Percentiles rank a stretch among this genome's conserved stretches.
Evolutionary conservation across 2,888 invertebrate genomes (phyloP).

Genomic region (Escarpia spicata): DNA sequence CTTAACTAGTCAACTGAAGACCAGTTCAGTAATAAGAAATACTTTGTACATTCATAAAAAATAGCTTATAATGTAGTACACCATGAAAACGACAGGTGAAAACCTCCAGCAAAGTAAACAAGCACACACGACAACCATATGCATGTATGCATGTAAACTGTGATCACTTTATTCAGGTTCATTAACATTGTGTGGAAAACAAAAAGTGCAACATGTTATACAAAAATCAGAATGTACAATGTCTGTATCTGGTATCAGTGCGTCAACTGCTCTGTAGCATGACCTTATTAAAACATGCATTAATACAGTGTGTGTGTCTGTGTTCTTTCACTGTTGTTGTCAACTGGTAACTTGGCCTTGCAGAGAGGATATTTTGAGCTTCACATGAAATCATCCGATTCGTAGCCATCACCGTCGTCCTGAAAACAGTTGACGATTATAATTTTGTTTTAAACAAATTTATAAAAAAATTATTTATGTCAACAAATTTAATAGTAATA

Average conservation of each 20-base stretch:
- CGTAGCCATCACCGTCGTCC: constrained; percentile 54
- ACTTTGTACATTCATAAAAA: background rate
- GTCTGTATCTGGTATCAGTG: background rate
- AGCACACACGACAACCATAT: background rate
- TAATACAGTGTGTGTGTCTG: background rate
- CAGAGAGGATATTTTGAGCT: background rate
- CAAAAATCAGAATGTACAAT: background rate
- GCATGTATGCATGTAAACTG: background rate
- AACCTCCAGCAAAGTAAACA: background rate
- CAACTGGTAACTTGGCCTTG: background rate
- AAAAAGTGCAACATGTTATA: background rate
- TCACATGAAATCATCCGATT: constrained; percentile 65
- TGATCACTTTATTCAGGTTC: background rate
- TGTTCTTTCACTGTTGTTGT: background rate
- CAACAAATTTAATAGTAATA: no score
- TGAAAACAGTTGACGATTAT: constrained; percentile 35
- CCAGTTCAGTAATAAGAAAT: background rate
- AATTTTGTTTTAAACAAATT: no score
- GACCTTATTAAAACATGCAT: background rate
- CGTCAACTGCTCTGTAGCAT: background rate
- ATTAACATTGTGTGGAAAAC: background rate
- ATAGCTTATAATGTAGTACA: background rate
- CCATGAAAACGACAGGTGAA: background rate
- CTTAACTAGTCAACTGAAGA: background rate
- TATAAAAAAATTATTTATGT: no score